phyloP scores from a whole-genome alignment of 2,888 invertebrate species.

The Drosophila paramelanica region DNA sequence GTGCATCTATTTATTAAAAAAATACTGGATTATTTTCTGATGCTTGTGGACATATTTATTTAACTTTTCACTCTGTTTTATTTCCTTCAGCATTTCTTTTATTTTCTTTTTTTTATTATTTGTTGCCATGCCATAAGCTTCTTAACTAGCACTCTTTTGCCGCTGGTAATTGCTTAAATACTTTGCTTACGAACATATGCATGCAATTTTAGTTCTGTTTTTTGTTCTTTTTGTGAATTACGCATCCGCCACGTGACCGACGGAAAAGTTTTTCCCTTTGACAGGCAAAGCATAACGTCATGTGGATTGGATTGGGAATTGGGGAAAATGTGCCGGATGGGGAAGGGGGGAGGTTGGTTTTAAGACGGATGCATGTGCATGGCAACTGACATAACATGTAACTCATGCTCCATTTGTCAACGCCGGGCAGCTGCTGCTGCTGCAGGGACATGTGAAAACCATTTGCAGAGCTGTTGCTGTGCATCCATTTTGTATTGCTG shows the following conservation, averaged over 20 bases:
- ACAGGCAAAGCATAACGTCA: conserved; percentile 35
- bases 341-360: background rate
- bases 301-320: conserved; percentile 45
- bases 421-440: conserved; percentile 14
- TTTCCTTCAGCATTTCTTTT: background rate
- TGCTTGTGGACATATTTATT: background rate
- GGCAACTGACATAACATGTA: conserved; percentile 52
- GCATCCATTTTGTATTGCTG: background rate
- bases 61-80: background rate
- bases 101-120: background rate
- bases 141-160: conserved; percentile 17
- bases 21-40: background rate
- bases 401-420: conserved; percentile 75
- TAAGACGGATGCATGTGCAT: conserved; percentile 26
- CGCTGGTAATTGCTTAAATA: conserved; percentile 41
- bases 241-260: conserved; percentile 54
- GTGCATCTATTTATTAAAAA: no score
- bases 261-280: conserved; percentile 44
- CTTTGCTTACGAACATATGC: background rate
- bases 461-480: conserved; percentile 28
- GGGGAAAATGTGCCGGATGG: background rate
- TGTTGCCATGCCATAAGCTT: conserved; percentile 26
- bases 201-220: conserved; percentile 7
- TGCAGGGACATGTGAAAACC: conserved; percentile 45
- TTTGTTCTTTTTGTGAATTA: conserved; percentile 27